Base-by-base conservation (phyloP, 2,888 invertebrate genomes). In the Colletes collaris region DNA sequence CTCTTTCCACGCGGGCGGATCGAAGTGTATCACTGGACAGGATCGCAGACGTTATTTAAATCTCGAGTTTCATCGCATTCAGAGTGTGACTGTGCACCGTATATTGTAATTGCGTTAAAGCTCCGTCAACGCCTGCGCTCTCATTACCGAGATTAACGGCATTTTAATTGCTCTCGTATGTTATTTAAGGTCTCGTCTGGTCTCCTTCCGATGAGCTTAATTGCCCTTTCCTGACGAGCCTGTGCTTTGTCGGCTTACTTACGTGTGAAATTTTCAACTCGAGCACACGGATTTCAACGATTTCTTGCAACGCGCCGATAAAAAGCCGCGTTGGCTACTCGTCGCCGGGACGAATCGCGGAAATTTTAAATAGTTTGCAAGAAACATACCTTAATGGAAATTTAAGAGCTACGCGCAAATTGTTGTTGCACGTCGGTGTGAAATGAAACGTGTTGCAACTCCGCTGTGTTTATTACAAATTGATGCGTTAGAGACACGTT, bases 41-140 rank as follows among this genome's bases (percentile, higher is more conserved):
- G 76, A 79, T 64, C 76, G 76, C 76, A 76, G 81, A 84, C 82
- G 78, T 81, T 87, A 87, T 88, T 89, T 85, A 85, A 87, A 87
- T 86, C 72, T 81, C 71, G 86, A 83, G 84, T 89, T 87, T 84
- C 89, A 83, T 86, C 79, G 88, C 85, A 92, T 92, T 86, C 83
- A 90, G 92, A 92, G 87, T 92, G 91, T 92, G 90, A 92, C 91
- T 85, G 83, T 68, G 55, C 72, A 76, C 69, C 71, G 73, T 79
- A 82, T 84, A 84, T 86, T 84, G 71, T 79, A 85, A 85, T 84
- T 74, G 83, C 76, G 76, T 86, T 84, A 84, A 87, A 83, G 83
- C 71, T 83, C 82, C 85, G 86, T 82, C 86, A 82, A 77, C 81
- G 81, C 68, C 53, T 69, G 83, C 76, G 84, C 72, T 84, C 86